Conservation (phyloP, 2,113 vertebrate genomes). For the Podarcis raffonei region DNA sequence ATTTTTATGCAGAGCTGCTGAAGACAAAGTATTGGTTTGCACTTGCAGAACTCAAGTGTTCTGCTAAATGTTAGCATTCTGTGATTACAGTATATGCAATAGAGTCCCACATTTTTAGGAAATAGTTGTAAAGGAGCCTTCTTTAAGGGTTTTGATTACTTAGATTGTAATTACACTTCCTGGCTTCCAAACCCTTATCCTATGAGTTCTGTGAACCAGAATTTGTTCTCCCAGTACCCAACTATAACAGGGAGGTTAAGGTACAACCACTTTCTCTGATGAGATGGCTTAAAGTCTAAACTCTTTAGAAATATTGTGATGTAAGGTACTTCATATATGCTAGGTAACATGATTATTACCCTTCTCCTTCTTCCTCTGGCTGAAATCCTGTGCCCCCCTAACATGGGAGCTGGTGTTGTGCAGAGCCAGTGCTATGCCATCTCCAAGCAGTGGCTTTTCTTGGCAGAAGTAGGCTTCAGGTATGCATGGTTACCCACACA, state of each 20-base stretch:
- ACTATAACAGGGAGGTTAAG: slow-evolving; percentile 13
- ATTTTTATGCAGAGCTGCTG: not conserved
- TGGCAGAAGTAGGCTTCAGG: not conserved
- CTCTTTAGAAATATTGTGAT: slow-evolving; percentile 47
- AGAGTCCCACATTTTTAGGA: not conserved
- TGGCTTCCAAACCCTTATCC: too few relatives aligned
- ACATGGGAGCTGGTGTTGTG: not conserved
- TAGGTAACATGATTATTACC: slow-evolving; percentile 45
- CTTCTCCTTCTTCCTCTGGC: slow-evolving; percentile 36
- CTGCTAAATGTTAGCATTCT: not conserved
- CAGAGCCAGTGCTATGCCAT: not conserved
- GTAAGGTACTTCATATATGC: slow-evolving; percentile 42
- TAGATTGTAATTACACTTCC: too few relatives aligned
- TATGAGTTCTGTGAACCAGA: not conserved
- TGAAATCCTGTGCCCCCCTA: not conserved
- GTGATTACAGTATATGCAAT: not conserved
- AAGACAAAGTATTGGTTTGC: not conserved
- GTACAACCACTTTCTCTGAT: not conserved
- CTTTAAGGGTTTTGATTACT: too few relatives aligned
- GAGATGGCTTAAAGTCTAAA: slow-evolving; percentile 51
- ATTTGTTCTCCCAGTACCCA: not conserved
- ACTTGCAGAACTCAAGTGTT: not conserved
- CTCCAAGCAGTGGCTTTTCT: not conserved
- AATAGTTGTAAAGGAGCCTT: too few relatives aligned
- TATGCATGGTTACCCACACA: not conserved